These are phyloP conservation scores for Myathropa florea DNA, from an alignment of 2,888 invertebrate species.

Conservation along the genomic window DNA sequence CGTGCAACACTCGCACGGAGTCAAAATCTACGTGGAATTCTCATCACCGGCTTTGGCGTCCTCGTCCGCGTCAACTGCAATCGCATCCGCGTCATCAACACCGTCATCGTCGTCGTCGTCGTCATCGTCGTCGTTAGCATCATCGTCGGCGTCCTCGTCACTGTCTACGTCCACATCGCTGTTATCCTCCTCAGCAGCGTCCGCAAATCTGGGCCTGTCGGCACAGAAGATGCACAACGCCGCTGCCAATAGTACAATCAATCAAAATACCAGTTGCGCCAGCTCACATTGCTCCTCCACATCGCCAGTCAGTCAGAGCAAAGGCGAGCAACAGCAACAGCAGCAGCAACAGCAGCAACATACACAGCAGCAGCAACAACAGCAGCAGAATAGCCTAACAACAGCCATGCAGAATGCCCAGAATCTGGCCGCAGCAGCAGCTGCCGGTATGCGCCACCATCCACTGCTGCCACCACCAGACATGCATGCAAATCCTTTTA, in stretches of 20 bases:
- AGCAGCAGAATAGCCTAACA: slow-evolving; percentile 83
- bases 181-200: slow-evolving; percentile 55
- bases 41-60: slow-evolving; percentile 75
- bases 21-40: slow-evolving; percentile 93
- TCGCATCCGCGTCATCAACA: slow-evolving; percentile 56
- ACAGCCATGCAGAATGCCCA: slow-evolving; percentile 84
- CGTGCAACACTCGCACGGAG: slow-evolving; percentile 95
- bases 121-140: slow-evolving; percentile 14
- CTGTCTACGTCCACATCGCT: slow-evolving; percentile 61
- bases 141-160: slow-evolving; percentile 63
- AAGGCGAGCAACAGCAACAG: slow-evolving; percentile 82
- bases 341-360: slow-evolving; percentile 81
- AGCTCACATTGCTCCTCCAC: slow-evolving; percentile 71
- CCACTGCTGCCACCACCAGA: slow-evolving; percentile 87
- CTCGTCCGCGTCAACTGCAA: slow-evolving; percentile 63
- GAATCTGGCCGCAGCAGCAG: slow-evolving; percentile 80
- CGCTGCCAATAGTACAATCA: slow-evolving; percentile 64
- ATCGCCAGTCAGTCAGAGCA: slow-evolving; percentile 67
- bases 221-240: slow-evolving; percentile 74
- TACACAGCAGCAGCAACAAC: slow-evolving; percentile 77
- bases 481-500: slow-evolving; percentile 87
- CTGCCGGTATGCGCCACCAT: slow-evolving; percentile 83
- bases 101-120: slow-evolving; percentile 51
- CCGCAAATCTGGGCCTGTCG: slow-evolving; percentile 71
- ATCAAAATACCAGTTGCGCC: slow-evolving; percentile 69